Base-by-base conservation (phyloP, 92 coral and sea anemone species). In the Parazoanthus swiftii region DNA sequence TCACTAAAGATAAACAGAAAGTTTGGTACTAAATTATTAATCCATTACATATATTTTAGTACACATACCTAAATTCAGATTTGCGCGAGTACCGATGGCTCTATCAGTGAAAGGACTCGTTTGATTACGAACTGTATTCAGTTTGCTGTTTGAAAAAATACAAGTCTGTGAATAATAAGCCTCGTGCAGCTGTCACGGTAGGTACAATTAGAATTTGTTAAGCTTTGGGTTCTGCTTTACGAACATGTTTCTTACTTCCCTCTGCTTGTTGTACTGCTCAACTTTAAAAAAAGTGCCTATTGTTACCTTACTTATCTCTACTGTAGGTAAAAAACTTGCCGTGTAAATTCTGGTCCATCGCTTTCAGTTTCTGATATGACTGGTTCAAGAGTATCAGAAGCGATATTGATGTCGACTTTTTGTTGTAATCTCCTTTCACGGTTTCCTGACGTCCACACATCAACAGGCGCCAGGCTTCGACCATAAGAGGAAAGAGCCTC, bases 331-430 rank as follows among this genome's bases (percentile, higher is more conserved):
- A 76, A 39, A 29, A 68, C 88, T 46, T 85, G 59, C 88, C 77
- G 25, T 4, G 77, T 85, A 43, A 85, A 85, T 37, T 85, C 88
- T 2, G 88, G 79, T 23, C 88, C 88, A 76, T 76, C 80, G 39
- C 20, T 76, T 38, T 35, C 56, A 21, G 6, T 67, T n/a, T 81
- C 85, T 70, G 66, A 42, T 36, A 25, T 39, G 10, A 44, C 73
- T 1, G 25, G 38, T 13, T 65, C 44, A 8, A 16, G 25, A 81
- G 38, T 56, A 37, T 20, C 39, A 13, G 21, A 42, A 8, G 71
- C 85, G 33, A 81, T 5, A 43, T 81, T 43, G 68, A 81, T 81
- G 73, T 50, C 35, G 13, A 81, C 42, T 48, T 81, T n/a, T 26
- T 81, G 73, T 25, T 81, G 85, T 48, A 81, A 29, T 38, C 85